Evolutionary conservation across 2,888 invertebrate species (phyloP).

Genomic region (Lasius fuliginosus): DNA sequence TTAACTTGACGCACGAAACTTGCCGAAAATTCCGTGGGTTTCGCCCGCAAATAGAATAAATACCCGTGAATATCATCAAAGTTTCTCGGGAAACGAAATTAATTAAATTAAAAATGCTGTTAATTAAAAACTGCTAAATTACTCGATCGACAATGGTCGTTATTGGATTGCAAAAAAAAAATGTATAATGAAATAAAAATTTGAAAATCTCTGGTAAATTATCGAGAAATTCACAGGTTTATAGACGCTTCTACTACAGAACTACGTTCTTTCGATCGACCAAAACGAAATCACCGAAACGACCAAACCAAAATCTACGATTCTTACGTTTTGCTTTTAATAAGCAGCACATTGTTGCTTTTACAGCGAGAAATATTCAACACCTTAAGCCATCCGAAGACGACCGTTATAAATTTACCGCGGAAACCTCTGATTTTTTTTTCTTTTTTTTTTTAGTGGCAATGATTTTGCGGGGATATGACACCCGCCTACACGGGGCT

Average conservation of each 20-base stretch:
- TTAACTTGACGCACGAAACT: slow-evolving; percentile 12
- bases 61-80: background rate
- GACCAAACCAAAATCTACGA: background rate
- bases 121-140: background rate
- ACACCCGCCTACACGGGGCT: slow-evolving; percentile 76
- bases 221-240: background rate
- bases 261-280: background rate
- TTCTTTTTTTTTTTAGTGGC: slow-evolving; percentile 72
- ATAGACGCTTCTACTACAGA: background rate
- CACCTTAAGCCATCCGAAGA: slow-evolving; percentile 52
- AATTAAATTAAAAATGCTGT: background rate
- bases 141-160: background rate
- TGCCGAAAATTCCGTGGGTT: background rate
- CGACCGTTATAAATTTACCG: slow-evolving; percentile 73
- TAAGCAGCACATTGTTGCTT: slow-evolving; percentile 22
- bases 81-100: background rate
- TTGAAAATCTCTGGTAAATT: background rate
- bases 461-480: slow-evolving; percentile 78
- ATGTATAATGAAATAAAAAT: background rate
- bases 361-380: slow-evolving; percentile 56
- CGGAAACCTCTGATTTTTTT: slow-evolving; percentile 74
- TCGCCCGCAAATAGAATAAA: background rate
- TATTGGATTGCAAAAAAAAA: background rate
- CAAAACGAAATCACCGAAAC: too few species aligned
- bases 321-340: slow-evolving; percentile 31